These are phyloP conservation scores for Eremobia ochroleuca DNA, from an alignment of 2,888 invertebrate genomes.

Conservation along the genomic window DNA sequence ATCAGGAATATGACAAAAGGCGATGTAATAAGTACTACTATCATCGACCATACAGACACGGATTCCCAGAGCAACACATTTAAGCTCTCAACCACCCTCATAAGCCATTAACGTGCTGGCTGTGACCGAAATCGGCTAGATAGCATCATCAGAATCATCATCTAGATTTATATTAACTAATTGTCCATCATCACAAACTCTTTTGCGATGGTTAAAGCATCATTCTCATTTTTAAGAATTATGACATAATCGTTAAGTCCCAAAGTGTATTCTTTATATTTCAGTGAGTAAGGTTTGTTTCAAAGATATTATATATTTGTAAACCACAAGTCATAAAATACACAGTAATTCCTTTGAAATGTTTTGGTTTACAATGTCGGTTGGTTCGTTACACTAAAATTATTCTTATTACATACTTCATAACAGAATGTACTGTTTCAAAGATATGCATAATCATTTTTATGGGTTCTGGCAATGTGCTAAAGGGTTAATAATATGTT, in stretches of 20 bases:
- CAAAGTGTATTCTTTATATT: not conserved
- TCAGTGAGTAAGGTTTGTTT: not conserved
- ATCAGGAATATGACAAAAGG: not conserved
- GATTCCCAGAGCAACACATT: not conserved
- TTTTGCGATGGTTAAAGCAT: not conserved
- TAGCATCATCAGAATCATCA: not conserved
- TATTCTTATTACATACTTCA: slow-evolving; percentile 40
- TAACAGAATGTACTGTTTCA: slow-evolving; percentile 39
- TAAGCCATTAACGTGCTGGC: not conserved
- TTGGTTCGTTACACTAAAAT: slow-evolving; percentile 38
- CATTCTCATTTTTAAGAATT: not conserved
- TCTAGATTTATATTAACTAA: not conserved
- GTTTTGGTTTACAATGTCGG: slow-evolving; percentile 37
- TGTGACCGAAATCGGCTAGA: not conserved
- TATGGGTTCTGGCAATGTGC: slow-evolving; percentile 29
- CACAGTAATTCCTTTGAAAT: slow-evolving; percentile 26
- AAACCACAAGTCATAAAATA: slow-evolving; percentile 35
- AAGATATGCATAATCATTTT: slow-evolving; percentile 40
- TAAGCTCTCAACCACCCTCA: not conserved
- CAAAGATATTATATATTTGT: slow-evolving; percentile 1
- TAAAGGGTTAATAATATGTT: slow-evolving; percentile 40
- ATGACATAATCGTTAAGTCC: not conserved
- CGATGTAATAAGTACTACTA: not conserved
- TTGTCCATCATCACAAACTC: not conserved
- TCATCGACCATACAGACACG: not conserved